Base-by-base conservation (phyloP, 2,888 invertebrate genomes). In the Phaedon cochleariae region DNA sequence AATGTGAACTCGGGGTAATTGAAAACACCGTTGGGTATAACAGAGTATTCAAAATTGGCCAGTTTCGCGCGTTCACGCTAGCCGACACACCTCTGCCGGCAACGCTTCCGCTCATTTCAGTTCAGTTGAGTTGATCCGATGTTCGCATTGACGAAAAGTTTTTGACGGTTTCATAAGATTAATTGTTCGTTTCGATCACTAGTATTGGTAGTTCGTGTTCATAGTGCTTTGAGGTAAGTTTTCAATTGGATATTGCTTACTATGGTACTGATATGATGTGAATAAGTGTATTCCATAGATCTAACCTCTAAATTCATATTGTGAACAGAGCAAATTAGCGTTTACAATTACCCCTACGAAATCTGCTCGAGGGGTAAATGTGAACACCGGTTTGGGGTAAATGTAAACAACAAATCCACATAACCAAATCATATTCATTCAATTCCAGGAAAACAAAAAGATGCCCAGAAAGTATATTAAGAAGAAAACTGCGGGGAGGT, bases 371-470 rank as follows among this genome's bases (percentile, higher is more conserved):
- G 20, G 60, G 64, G 59, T 63, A 59, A 52, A 52, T 57, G 65
- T 62, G 51, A 65, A 65, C 61, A 34, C 46, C 21, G 34, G 37
- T 46, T 37, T 55, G 61, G 65, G 65, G 62, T 65, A 58, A 65
- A 57, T 62, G 65, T 48, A 62, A 65, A 65, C 59, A 62, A 29
- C 52, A 31, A 12, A 4, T 15, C 12, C 52, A 31, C n/a, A 4
- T 15, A 17, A 31, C 31, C 31, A 26, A 29, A 51, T 22, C 48
- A 37, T 17, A 37, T 22, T 29, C 31, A 34, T 59, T 26, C 21
- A 60, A 53, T 53, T 52, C 45, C 52, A 26, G 52, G 41, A 17
- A 52, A 31, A 31, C 52, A 52, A 15, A 57, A 18, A 61, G 57
- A 57, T 57, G 57, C 58, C 61, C 9, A 53, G 65, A 52, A 65